Base-by-base conservation (phyloP, 2,888 invertebrate genomes). In the Rotaria macrura region DNA sequence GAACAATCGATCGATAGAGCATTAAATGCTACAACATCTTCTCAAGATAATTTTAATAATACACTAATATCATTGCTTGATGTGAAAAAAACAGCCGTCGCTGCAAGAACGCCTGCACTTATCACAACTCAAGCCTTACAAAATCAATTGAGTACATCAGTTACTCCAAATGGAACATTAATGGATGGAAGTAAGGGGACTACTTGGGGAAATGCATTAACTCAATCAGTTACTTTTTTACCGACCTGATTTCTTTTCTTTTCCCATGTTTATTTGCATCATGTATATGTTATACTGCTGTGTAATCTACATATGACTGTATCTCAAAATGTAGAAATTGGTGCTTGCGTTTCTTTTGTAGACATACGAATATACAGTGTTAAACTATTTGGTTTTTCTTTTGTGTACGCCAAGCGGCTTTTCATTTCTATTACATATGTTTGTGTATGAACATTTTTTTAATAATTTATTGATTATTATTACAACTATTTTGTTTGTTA, bases 321-420 rank as follows among this genome's bases (percentile, higher is more conserved):
- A 34, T 34, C 34, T 65, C 34, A 9, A 34, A 65, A 65, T 65
- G 65, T 65, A 65, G 65, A 65, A 17, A 38, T 17, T 65, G 65
- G 65, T 65, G 65, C 65, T 65, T 65, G 65, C 34, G 65, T 65
- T 65, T 47, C n/a, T n/a, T 65, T 65, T 34, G 65, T 65, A 65
- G 34, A 34, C 34, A 20, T 38, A 65, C 34, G 20, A 34, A 29
- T 34, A 65, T 34, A 65, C 29, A 34, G 20, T 65, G 65, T 65
- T 20, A 65, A 38, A 12, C 65, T 65, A 12, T 20, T 34, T 34
- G 65, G 65, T 29, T 65, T 34, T 34, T 4, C 14, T 34, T 34
- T 65, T 65, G 34, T 38, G 17, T 65, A 29, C 65, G 65, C 65
- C 65, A 65, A 65, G 34, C 65, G 65, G 29, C 34, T 29, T 34